Base-by-base conservation (phyloP, 2,797 vertebrate genomes). In the Pantherophis vulpinus region DNA sequence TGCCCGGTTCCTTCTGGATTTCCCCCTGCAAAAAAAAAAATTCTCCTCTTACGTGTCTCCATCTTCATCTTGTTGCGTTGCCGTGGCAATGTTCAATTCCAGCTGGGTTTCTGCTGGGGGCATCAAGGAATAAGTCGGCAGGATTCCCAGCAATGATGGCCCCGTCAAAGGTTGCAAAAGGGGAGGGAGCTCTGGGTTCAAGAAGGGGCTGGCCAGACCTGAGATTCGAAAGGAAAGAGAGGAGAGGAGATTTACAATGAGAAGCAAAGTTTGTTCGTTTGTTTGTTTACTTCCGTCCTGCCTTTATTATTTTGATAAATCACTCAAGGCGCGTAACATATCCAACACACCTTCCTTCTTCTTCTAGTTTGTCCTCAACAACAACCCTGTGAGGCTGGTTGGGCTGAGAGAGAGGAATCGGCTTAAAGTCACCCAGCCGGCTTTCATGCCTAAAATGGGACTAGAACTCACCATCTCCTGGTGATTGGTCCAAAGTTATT, bases 31-130 rank as follows among this genome's bases (percentile, higher is more conserved):
- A n/a, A 86, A 51, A 37, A 37, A 37, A 4, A 23, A 32, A 47
- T 5, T 0, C 37, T 47, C 18, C 25, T 5, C 98, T 98, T 93
- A 98, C 98, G 98, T 98, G 95, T 98, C 98, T 89, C 98, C 98
- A 0, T 98, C 98, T 90, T 98, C 97, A 74, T 98, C 98, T 14
- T 97, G 97, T 0, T 13, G 93, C 32, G 97, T 98, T 51, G 98
- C 98, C 89, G 95, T 93, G 55, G 96, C 96, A 12, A 98, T 96
- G 90, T 98, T 97, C 0, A 96, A 90, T 0, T 95, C 95, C 32
- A 97, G 91, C 2, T 93, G 94, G 2, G 97, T 94, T 86, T 96
- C 95, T 83, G 94, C 20, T 0, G 96, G 60, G 91, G 74, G 96
- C 59, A 96, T 42, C 91, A 96, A 51, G 86, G 96, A 87, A 93